These are phyloP conservation scores for Drosophila leonis DNA, from an alignment of 2,888 invertebrate species.

Conservation along the genomic window DNA sequence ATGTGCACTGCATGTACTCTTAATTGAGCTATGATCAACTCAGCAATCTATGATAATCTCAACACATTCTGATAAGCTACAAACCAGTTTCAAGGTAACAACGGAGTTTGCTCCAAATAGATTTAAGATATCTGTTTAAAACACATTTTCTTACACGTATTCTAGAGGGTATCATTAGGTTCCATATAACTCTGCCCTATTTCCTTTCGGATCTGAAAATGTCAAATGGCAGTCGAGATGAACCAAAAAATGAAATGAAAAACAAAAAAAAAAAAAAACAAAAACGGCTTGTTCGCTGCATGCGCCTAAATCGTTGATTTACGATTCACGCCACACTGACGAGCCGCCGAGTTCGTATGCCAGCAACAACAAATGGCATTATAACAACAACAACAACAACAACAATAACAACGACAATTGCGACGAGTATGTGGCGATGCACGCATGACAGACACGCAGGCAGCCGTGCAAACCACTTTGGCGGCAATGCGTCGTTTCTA, in stretches of 20 bases:
- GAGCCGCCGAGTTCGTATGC: slow-evolving; percentile 62
- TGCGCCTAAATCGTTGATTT: slow-evolving; percentile 82
- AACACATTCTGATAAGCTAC: too few species aligned
- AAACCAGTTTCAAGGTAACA: too few species aligned
- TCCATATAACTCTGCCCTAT: not conserved
- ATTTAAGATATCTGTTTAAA: too few species aligned
- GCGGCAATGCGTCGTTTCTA: slow-evolving; percentile 66
- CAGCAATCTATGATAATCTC: too few species aligned
- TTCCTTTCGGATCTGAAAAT: slow-evolving; percentile 49
- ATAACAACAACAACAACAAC: slow-evolving; percentile 28
- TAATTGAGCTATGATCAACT: slow-evolving; percentile 10
- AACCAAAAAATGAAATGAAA: slow-evolving; percentile 31
- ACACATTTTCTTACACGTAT: not conserved
- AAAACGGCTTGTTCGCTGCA: slow-evolving; percentile 59
- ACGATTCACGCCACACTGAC: slow-evolving; percentile 81
- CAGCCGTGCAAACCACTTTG: slow-evolving; percentile 80
- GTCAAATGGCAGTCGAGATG: slow-evolving; percentile 56
- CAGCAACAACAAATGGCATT: slow-evolving; percentile 17
- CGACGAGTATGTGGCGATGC: slow-evolving; percentile 68
- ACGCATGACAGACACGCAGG: slow-evolving; percentile 79
- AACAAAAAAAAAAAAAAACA: slow-evolving; percentile 30
- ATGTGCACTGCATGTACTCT: slow-evolving; percentile 1
- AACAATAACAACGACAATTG: slow-evolving; percentile 44
- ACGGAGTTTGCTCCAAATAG: too few species aligned
- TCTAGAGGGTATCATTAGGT: slow-evolving; percentile 28